A percentile compares a stretch with the other conserved stretches of the same genome.
phyloP scores from a whole-genome alignment of 2,113 vertebrate species.

The Phaetusa simplex region DNA sequence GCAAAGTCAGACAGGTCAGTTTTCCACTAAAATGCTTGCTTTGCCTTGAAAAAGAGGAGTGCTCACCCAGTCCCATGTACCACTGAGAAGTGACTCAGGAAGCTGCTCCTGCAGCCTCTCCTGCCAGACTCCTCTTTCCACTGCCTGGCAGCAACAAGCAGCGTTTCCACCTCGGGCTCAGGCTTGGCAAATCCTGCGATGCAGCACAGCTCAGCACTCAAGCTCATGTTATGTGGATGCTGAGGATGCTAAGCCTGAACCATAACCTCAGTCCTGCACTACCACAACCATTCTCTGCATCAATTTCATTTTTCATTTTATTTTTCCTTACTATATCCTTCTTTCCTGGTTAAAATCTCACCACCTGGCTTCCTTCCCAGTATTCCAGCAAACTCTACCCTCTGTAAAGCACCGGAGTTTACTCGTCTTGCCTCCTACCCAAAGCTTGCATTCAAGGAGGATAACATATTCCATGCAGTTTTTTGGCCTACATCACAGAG shows the following conservation, averaged over 20 bases:
- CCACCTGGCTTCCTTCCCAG: background rate
- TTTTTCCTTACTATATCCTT: background rate
- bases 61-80: fast-evolving
- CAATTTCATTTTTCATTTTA: background rate
- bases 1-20: background rate
- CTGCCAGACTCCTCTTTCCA: background rate
- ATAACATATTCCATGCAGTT: background rate
- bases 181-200: background rate
- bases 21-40: background rate
- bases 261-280: background rate
- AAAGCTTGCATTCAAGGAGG: background rate
- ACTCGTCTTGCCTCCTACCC: background rate
- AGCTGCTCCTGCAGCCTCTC: background rate
- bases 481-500: background rate
- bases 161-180: background rate
- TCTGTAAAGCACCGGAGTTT: background rate
- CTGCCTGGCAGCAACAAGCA: background rate
- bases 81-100: background rate
- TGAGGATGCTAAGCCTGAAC: background rate
- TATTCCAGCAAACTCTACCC: background rate
- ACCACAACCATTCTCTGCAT: background rate
- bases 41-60: background rate
- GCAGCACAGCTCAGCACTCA: background rate
- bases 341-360: background rate
- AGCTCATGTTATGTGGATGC: background rate